Evolutionary conservation across 2,888 invertebrate species (phyloP).

Genomic region (Micoletzkya japonica): DNA sequence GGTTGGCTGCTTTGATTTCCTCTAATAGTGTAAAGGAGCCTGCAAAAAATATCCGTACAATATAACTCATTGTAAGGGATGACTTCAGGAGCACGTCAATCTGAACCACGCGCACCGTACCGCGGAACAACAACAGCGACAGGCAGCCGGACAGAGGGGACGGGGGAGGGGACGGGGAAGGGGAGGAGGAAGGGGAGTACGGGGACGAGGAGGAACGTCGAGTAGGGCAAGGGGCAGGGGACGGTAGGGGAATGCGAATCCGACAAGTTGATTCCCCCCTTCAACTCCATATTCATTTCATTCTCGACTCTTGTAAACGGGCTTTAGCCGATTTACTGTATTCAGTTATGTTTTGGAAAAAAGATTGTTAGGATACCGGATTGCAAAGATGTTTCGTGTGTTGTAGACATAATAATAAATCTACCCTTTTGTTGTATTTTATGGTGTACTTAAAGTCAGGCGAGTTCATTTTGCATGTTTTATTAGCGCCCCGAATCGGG

Average conservation of each 20-base stretch:
- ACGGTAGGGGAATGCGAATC: neutral
- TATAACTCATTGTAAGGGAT: conserved; percentile 28
- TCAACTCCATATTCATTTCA: neutral
- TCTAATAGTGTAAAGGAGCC: too few species aligned
- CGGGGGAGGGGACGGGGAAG: conserved; percentile 32
- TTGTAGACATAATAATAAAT: neutral
- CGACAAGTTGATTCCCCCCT: neutral
- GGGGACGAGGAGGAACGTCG: conserved; percentile 29
- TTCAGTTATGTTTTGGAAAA: neutral
- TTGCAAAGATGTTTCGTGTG: neutral
- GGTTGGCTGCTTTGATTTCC: too few species aligned
- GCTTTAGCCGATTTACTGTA: neutral
- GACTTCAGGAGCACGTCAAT: conserved; percentile 34
- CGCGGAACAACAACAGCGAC: conserved; percentile 24
- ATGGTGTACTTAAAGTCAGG: too few species aligned
- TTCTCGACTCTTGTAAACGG: neutral
- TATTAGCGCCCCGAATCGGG: too few species aligned
- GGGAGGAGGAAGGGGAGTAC: conserved; percentile 26
- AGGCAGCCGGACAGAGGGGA: conserved; percentile 28
- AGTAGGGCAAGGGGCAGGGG: conserved; percentile 1
- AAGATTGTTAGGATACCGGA: neutral
- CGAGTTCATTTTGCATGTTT: too few species aligned
- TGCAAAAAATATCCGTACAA: too few species aligned
- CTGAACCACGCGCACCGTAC: conserved; percentile 44
- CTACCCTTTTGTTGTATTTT: too few species aligned